phyloP scores from a whole-genome alignment of 2,113 vertebrate genomes.

The Gymnocephalus cernua region DNA sequence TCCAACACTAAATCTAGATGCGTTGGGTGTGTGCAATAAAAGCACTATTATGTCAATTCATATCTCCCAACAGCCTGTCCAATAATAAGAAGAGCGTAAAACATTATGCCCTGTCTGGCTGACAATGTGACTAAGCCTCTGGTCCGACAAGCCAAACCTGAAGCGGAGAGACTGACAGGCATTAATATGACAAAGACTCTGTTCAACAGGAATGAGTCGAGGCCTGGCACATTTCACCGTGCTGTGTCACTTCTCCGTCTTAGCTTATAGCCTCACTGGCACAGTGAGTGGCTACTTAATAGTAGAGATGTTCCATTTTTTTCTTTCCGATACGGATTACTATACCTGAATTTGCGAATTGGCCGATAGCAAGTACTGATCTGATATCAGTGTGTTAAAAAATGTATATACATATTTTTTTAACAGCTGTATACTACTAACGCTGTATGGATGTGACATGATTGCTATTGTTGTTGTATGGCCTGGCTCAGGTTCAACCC shows the following conservation, averaged over 20 bases:
- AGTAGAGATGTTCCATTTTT: too few species aligned
- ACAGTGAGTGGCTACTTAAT: not conserved
- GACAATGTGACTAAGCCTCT: not conserved
- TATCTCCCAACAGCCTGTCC: not conserved
- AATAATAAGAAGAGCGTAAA: not conserved
- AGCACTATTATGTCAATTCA: not conserved
- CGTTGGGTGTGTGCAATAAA: not conserved
- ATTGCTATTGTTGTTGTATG: too few species aligned
- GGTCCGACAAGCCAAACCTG: slow-evolving; percentile 63
- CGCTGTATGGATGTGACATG: too few species aligned
- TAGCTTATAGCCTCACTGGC: not conserved
- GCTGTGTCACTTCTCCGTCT: slow-evolving; percentile 22
- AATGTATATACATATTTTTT: too few species aligned
- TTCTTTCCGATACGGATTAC: too few species aligned
- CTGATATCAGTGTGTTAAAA: too few species aligned
- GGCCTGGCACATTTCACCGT: slow-evolving; percentile 5
- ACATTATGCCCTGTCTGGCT: not conserved
- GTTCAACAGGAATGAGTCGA: slow-evolving; percentile 3
- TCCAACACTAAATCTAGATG: not conserved
- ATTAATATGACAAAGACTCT: slow-evolving; percentile 21
- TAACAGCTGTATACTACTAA: too few species aligned
- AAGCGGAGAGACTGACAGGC: not conserved
- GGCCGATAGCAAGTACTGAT: too few species aligned
- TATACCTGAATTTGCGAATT: too few species aligned
- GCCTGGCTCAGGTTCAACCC: too few species aligned